Percentiles rank a stretch among this genome's conserved stretches.
Conservation (phyloP, 1,140 invertebrate species). For the Caenorhabditis brenneri region DNA sequence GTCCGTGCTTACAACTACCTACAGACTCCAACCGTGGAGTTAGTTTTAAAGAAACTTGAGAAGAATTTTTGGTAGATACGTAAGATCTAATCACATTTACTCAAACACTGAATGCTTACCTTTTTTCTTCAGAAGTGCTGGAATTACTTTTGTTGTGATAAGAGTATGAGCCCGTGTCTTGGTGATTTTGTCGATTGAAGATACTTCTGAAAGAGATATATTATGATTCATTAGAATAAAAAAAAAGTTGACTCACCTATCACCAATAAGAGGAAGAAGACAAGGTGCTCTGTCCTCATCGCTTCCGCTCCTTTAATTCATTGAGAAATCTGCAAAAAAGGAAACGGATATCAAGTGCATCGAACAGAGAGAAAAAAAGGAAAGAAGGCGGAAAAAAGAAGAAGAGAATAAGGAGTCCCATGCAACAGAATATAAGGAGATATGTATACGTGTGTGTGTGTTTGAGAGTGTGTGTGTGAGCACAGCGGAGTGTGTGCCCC, state of each 20-base stretch:
- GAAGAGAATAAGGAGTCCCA: not conserved
- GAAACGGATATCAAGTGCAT: not conserved
- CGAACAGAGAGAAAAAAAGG: not conserved
- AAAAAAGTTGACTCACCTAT: not conserved
- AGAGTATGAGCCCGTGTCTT: not conserved
- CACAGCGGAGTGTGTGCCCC: not conserved
- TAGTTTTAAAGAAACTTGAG: too few species aligned
- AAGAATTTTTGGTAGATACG: too few species aligned
- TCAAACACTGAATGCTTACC: too few species aligned
- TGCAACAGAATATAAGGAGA: conserved; percentile 39
- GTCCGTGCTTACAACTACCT: too few species aligned
- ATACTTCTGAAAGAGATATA: not conserved
- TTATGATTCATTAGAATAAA: not conserved
- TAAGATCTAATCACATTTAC: too few species aligned
- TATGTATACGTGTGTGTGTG: conserved; percentile 1
- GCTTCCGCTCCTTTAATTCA: not conserved
- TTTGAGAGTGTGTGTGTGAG: not conserved
- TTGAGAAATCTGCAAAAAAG: not conserved
- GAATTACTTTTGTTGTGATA: not conserved
- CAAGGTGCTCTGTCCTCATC: not conserved
- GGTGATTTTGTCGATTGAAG: not conserved
- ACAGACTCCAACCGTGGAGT: too few species aligned
- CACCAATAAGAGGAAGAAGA: not conserved
- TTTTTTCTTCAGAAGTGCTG: not conserved
- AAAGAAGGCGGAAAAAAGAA: not conserved